phyloP scores from a whole-genome alignment of 2,888 invertebrate genomes.

The Nudaria mundana region DNA sequence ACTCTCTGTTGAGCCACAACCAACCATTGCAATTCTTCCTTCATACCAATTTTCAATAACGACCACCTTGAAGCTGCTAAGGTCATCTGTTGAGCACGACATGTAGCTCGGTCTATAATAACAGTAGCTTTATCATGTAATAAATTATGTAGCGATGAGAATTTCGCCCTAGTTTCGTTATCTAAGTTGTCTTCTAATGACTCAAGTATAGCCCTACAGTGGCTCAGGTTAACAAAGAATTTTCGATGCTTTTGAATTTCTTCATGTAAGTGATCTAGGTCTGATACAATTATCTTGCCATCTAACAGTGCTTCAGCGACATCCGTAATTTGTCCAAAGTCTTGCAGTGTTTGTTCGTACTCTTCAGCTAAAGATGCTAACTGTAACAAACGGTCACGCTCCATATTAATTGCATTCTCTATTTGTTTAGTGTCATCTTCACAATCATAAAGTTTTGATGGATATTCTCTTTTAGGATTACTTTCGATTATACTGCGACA shows the following conservation, averaged over 20 bases:
- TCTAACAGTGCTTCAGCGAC: constrained; percentile 91
- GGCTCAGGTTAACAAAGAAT: constrained; percentile 93
- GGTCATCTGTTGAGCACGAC: constrained; percentile 91
- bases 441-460: constrained; percentile 83
- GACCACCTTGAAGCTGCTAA: constrained; percentile 93
- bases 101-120: constrained; percentile 90
- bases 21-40: constrained; percentile 91
- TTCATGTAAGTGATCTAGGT: constrained; percentile 90
- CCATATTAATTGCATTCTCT: constrained; percentile 85
- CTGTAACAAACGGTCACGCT: constrained; percentile 89
- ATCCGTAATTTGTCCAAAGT: constrained; percentile 92
- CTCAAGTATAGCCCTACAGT: constrained; percentile 92
- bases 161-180: constrained; percentile 87
- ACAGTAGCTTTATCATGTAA: constrained; percentile 88
- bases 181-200: constrained; percentile 92
- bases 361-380: constrained; percentile 89
- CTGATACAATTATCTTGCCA: constrained; percentile 87
- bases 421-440: constrained; percentile 86
- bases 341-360: constrained; percentile 93
- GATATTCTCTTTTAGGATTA: constrained; percentile 86
- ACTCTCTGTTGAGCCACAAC: constrained; percentile 91
- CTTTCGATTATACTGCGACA: constrained; percentile 84
- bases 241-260: constrained; percentile 94
- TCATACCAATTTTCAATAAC: constrained; percentile 89
- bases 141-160: constrained; percentile 87